Conservation (phyloP, 2,888 invertebrate genomes). For the Hirtodrosophila cameraria region DNA sequence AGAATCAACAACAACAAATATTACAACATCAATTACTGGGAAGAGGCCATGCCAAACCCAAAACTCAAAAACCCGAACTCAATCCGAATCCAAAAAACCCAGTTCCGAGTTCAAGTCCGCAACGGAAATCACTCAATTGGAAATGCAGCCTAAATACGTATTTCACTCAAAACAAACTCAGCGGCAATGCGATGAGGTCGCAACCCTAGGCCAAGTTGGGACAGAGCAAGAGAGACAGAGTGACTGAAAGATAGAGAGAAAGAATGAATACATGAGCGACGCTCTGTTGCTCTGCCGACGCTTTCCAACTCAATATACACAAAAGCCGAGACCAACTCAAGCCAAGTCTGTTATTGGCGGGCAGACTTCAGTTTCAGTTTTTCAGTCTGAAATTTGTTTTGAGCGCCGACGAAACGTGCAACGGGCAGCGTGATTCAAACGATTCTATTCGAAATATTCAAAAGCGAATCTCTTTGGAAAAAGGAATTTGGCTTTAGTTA, state of each 20-base stretch:
- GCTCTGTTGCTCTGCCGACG: conserved; percentile 1
- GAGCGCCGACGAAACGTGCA: conserved; percentile 67
- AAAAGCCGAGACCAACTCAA: conserved; percentile 44
- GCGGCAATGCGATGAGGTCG: conserved; percentile 4
- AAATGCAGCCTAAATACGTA: conserved; percentile 38
- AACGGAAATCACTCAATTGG: conserved; percentile 12
- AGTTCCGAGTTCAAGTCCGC: not conserved
- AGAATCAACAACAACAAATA: not conserved
- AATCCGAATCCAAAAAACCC: conserved; percentile 1
- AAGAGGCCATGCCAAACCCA: conserved; percentile 4
- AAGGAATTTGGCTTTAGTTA: not conserved
- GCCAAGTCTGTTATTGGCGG: conserved; percentile 53
- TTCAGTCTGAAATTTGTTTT: conserved; percentile 76
- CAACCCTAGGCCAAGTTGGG: not conserved
- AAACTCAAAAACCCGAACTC: not conserved
- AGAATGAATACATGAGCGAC: not conserved
- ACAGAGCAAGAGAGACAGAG: not conserved
- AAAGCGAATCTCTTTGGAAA: not conserved
- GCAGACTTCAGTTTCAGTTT: conserved; percentile 62
- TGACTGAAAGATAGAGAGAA: conserved; percentile 1
- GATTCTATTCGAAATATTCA: no score
- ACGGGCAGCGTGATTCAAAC: conserved; percentile 45
- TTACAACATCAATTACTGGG: conserved; percentile 32
- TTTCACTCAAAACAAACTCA: conserved; percentile 42
- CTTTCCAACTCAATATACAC: conserved; percentile 16